phyloP scores from a whole-genome alignment of 2,888 invertebrate species.

The Sminthurides aquaticus region DNA sequence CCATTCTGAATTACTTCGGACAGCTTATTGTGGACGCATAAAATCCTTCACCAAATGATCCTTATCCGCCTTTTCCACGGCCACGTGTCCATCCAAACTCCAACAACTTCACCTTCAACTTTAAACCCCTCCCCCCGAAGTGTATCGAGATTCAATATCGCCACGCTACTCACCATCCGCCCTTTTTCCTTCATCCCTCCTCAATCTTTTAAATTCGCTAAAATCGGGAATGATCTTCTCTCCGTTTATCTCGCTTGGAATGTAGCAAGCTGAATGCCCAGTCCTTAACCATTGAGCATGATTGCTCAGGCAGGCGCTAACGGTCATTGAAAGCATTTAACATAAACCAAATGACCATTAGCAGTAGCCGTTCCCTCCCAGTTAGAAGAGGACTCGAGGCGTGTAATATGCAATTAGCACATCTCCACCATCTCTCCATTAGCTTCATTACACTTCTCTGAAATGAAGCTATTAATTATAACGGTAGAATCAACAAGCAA shows the following conservation, averaged over 20 bases:
- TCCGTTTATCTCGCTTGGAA: too few relatives aligned
- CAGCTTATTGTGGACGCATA: neutral
- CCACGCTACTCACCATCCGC: too few relatives aligned
- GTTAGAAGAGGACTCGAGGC: neutral
- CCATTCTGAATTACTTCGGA: neutral
- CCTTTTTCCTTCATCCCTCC: too few relatives aligned
- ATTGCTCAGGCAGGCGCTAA: too few relatives aligned
- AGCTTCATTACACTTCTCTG: neutral
- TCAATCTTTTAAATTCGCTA: too few relatives aligned
- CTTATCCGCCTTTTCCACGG: neutral
- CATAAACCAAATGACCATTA: neutral
- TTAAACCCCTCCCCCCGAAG: too few relatives aligned
- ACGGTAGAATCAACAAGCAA: constrained; percentile 5
- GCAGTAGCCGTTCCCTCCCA: neutral
- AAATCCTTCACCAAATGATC: neutral
- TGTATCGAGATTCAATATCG: too few relatives aligned
- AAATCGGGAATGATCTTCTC: too few relatives aligned
- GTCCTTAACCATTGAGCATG: too few relatives aligned
- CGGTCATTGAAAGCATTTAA: neutral
- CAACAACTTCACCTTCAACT: too few relatives aligned
- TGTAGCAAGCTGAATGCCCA: too few relatives aligned
- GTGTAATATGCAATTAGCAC: constrained; percentile 8
- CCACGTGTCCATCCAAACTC: neutral
- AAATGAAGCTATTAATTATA: constrained; percentile 7
- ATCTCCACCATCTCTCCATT: neutral